Conservation (phyloP, 2,113 vertebrate species). For the Collichthys lucidus region DNA sequence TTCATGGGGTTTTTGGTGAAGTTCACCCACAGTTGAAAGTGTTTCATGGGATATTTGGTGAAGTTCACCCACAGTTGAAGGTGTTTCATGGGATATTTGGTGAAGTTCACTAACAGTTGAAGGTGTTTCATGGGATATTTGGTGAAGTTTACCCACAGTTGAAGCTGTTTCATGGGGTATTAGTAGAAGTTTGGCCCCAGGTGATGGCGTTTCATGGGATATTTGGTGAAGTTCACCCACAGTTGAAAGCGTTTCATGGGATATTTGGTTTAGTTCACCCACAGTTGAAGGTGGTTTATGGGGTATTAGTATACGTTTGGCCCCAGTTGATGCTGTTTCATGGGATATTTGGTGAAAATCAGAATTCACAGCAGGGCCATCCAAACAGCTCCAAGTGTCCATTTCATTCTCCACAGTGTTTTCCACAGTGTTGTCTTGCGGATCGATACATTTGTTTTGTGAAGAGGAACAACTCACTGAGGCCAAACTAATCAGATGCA, state of each 20-base stretch:
- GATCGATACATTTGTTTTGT: conserved; percentile 1
- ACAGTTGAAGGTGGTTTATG: no score
- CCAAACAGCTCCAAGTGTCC: conserved; percentile 5
- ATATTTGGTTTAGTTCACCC: no score
- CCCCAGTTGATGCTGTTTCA: no score
- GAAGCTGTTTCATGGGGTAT: no score
- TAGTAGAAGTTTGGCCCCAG: no score
- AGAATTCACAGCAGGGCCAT: background rate
- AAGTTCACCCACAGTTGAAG: background rate
- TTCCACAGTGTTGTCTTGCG: background rate
- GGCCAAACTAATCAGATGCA: conserved; percentile 4
- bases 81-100: conserved; percentile 16
- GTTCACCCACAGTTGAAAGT: background rate
- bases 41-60: conserved; percentile 17
- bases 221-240: no score
- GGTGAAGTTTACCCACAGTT: no score
- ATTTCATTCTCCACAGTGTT: conserved; percentile 6
- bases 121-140: conserved; percentile 8
- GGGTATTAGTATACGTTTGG: no score
- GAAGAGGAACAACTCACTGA: conserved; percentile 17
- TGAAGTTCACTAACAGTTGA: background rate
- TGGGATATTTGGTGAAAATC: conserved; percentile 9
- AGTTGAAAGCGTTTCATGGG: no score
- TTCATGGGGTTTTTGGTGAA: conserved; percentile 14
- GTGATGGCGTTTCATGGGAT: no score